Evolutionary conservation across 2,888 invertebrate species (phyloP).

Genomic region (Andrena fulva): DNA sequence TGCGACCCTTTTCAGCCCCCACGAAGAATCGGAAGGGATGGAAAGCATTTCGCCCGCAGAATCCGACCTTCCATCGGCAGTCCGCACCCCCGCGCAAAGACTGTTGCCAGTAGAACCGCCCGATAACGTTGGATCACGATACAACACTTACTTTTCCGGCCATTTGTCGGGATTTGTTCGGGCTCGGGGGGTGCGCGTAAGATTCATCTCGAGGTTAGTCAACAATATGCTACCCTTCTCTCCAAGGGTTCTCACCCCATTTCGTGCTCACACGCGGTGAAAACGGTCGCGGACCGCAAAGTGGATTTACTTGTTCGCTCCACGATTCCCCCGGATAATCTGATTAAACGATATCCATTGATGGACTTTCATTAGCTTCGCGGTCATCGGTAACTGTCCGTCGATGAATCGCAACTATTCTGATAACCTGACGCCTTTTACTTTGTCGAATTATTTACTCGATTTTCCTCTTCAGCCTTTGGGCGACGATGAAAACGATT

Average conservation of each 20-base stretch:
- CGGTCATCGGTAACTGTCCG: background rate
- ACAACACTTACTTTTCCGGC: constrained; percentile 80
- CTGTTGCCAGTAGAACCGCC: constrained; percentile 46
- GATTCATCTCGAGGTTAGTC: constrained; percentile 47
- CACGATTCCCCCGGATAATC: constrained; percentile 16
- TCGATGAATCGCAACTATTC: background rate
- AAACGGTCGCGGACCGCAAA: constrained; percentile 40
- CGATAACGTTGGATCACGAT: constrained; percentile 77
- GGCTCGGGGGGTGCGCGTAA: constrained; percentile 11
- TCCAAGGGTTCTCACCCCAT: constrained; percentile 11
- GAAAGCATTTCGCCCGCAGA: constrained; percentile 77
- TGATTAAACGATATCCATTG: constrained; percentile 23
- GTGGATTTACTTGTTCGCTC: constrained; percentile 50
- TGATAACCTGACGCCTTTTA: background rate
- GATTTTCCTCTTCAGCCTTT: background rate
- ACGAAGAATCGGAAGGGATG: constrained; percentile 51
- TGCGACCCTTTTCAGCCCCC: constrained; percentile 69
- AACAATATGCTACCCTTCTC: constrained; percentile 62
- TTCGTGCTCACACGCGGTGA: background rate
- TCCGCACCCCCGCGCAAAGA: constrained; percentile 56
- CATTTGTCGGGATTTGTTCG: constrained; percentile 78
- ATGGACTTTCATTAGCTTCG: constrained; percentile 29
- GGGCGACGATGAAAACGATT: background rate
- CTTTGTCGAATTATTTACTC: background rate
- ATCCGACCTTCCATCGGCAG: constrained; percentile 74